Percentiles rank a stretch among this genome's conserved stretches.
These are phyloP conservation scores for Eledona agricola DNA, from an alignment of 2,888 invertebrate genomes.

Conservation along the genomic window DNA sequence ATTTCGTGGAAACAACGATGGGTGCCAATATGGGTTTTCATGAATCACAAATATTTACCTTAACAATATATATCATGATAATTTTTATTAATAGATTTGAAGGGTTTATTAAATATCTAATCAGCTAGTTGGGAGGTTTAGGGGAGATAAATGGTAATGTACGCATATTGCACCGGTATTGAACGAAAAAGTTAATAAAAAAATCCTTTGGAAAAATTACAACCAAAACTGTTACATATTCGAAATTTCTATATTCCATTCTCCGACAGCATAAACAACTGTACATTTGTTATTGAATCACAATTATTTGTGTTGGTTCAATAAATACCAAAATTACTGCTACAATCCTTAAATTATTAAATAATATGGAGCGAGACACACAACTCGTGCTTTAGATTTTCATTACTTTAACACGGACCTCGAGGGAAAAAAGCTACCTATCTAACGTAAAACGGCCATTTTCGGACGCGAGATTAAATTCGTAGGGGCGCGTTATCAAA, in stretches of 20 bases:
- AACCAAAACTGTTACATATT: too few species aligned
- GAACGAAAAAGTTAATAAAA: constrained; percentile 1
- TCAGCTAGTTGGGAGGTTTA: constrained; percentile 11
- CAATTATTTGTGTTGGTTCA: constrained; percentile 2
- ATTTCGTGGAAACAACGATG: constrained; percentile 21
- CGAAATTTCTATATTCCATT: too few species aligned
- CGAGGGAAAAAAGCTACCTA: constrained; percentile 20
- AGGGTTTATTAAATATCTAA: constrained; percentile 30
- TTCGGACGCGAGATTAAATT: constrained; percentile 30
- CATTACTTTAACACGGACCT: not conserved
- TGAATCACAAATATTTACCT: constrained; percentile 31
- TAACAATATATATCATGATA: constrained; percentile 31
- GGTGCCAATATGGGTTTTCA: constrained; percentile 36
- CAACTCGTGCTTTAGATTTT: too few species aligned
- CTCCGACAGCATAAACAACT: too few species aligned
- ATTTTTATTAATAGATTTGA: constrained; percentile 31
- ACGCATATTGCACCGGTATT: constrained; percentile 1
- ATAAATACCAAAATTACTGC: not conserved
- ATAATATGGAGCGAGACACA: not conserved
- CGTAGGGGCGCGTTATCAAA: constrained; percentile 37
- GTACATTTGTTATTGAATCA: too few species aligned
- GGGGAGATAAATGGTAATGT: constrained; percentile 3
- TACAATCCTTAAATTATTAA: not conserved
- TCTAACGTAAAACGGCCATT: constrained; percentile 27
- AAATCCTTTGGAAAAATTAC: not conserved